These are phyloP conservation scores for Arctia plantaginis DNA, from an alignment of 2,888 invertebrate genomes.

Conservation along the genomic window DNA sequence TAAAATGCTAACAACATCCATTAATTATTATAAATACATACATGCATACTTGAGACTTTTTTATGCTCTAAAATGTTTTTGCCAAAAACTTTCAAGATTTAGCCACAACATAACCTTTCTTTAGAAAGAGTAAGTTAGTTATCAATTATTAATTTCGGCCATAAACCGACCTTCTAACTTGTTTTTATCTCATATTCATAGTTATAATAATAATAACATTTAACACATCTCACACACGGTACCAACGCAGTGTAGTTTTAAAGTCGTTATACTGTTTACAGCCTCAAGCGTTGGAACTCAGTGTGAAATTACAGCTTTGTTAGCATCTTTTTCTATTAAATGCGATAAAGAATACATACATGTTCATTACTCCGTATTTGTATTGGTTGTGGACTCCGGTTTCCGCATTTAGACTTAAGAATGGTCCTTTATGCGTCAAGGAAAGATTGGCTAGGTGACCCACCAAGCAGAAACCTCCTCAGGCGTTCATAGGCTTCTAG, in stretches of 20 bases:
- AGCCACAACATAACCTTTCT: no score
- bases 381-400: neutral
- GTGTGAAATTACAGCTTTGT: constrained; percentile 29
- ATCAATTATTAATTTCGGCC: neutral
- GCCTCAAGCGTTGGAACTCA: constrained; percentile 25
- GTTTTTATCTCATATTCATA: constrained; percentile 24
- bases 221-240: constrained; percentile 3
- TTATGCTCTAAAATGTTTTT: no score
- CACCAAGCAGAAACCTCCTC: no score
- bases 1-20: no score
- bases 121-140: no score
- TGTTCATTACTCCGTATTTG: neutral
- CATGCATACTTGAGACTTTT: no score
- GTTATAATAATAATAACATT: no score
- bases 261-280: constrained; percentile 36
- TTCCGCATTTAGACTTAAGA: no score
- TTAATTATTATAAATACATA: no score
- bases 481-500: neutral
- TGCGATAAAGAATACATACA: neutral
- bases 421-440: no score
- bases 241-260: constrained; percentile 24
- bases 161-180: neutral
- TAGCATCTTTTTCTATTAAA: neutral
- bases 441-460: no score
- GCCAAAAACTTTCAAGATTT: no score